These are phyloP conservation scores for Phasia obesa DNA, from an alignment of 2,888 invertebrate species.

Conservation along the genomic window DNA sequence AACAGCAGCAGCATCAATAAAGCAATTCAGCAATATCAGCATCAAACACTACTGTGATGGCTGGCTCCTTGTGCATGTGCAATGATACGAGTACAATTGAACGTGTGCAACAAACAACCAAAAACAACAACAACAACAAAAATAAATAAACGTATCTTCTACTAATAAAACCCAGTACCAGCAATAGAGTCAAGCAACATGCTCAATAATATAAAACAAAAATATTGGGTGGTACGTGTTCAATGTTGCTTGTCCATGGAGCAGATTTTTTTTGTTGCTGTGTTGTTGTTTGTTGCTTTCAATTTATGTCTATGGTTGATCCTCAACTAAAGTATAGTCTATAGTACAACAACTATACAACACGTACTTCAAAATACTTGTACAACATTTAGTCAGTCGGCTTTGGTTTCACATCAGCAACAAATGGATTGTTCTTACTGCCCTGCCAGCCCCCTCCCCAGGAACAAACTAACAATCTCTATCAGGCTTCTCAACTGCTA, in stretches of 20 bases:
- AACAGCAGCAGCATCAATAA: constrained; percentile 42
- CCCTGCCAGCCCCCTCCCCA: neutral
- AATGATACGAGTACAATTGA: constrained; percentile 43
- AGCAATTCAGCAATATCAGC: constrained; percentile 58
- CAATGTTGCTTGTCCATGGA: constrained; percentile 63
- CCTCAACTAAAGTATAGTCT: constrained; percentile 40
- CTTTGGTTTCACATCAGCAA: constrained; percentile 59
- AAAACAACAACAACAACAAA: constrained; percentile 9
- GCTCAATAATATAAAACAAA: constrained; percentile 28
- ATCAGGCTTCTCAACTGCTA: constrained; percentile 6
- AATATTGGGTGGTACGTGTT: constrained; percentile 67
- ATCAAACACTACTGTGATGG: constrained; percentile 55
- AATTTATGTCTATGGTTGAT: constrained; percentile 62
- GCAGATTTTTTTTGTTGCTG: neutral
- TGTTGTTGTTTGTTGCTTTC: constrained; percentile 44
- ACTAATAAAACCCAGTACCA: constrained; percentile 11
- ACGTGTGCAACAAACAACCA: constrained; percentile 8
- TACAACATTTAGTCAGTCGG: constrained; percentile 48
- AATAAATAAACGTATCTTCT: constrained; percentile 5
- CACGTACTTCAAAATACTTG: constrained; percentile 36
- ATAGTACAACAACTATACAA: constrained; percentile 30
- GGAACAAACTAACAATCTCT: neutral
- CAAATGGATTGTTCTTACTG: constrained; percentile 43
- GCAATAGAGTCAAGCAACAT: constrained; percentile 37
- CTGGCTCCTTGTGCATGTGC: constrained; percentile 51